Percentiles rank a stretch among this genome's conserved stretches.
Conservation (phyloP, 1,140 invertebrate genomes). For the Leptinotarsa defecta region DNA sequence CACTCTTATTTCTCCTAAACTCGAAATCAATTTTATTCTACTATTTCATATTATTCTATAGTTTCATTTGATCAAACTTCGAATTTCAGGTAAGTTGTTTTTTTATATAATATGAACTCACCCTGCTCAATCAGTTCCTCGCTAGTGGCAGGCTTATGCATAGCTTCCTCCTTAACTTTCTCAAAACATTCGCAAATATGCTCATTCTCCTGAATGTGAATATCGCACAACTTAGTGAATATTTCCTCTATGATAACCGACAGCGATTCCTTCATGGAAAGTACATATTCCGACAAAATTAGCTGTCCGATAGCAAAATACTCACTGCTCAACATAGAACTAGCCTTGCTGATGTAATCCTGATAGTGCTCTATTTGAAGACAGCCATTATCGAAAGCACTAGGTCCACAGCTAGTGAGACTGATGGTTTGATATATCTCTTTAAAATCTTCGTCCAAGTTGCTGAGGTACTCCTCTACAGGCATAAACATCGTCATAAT, state of each 20-base stretch:
- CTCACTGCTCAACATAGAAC: constrained; percentile 64
- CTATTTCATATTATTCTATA: too few relatives aligned
- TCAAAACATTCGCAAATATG: constrained; percentile 69
- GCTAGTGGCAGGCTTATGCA: constrained; percentile 69
- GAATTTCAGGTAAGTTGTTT: neutral
- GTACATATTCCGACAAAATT: constrained; percentile 58
- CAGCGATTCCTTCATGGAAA: constrained; percentile 57
- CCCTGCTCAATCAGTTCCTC: constrained; percentile 69
- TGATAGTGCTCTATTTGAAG: constrained; percentile 66
- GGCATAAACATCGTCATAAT: constrained; percentile 39
- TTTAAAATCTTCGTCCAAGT: constrained; percentile 31
- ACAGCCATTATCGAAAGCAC: constrained; percentile 61
- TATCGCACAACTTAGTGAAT: constrained; percentile 56
- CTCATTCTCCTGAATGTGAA: constrained; percentile 59
- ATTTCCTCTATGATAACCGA: constrained; percentile 58
- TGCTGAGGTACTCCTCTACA: constrained; percentile 31
- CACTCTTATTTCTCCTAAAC: too few relatives aligned
- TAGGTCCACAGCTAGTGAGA: constrained; percentile 8
- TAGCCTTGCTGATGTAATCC: constrained; percentile 63
- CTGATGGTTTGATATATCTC: constrained; percentile 36
- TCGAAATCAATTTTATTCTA: too few relatives aligned
- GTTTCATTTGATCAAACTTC: too few relatives aligned
- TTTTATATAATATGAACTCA: constrained; percentile 1
- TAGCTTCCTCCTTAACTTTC: constrained; percentile 62
- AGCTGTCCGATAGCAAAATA: constrained; percentile 65